These are phyloP conservation scores for Leptatherina wallacei DNA, from an alignment of 2,797 vertebrate genomes.

Conservation along the genomic window DNA sequence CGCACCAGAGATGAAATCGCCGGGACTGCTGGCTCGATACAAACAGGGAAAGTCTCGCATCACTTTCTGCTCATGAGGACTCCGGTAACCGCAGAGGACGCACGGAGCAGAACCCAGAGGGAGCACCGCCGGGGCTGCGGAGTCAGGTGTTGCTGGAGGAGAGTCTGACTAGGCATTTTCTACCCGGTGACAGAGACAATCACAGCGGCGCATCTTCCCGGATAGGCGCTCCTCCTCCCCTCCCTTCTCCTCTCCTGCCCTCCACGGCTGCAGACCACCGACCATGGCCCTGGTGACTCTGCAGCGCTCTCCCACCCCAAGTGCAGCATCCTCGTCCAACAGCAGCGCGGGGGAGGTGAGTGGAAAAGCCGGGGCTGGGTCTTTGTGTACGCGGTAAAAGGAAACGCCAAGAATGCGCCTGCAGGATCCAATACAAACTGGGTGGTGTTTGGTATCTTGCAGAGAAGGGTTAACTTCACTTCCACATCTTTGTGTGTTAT, in stretches of 20 bases:
- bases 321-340: constrained; percentile 85
- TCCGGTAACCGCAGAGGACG: constrained; percentile 55
- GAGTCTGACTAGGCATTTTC: constrained; percentile 78
- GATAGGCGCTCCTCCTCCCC: constrained; percentile 52
- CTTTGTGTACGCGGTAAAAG: constrained; percentile 42
- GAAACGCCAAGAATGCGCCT: constrained; percentile 46
- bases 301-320: constrained; percentile 95
- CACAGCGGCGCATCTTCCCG: constrained; percentile 73
- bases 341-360: constrained; percentile 91
- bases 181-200: constrained; percentile 78
- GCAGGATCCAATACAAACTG: constrained; percentile 9
- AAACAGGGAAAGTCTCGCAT: constrained; percentile 19
- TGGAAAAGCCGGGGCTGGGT: constrained; percentile 45
- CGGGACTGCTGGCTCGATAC: constrained; percentile 19
- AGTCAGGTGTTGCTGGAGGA: constrained; percentile 71
- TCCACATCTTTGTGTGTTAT: constrained; percentile 3
- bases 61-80: constrained; percentile 55
- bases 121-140: constrained; percentile 48
- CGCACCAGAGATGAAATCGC: constrained; percentile 43
- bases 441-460: constrained; percentile 17
- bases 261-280: constrained; percentile 59
- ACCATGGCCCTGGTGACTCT: constrained; percentile 94
- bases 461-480: constrained; percentile 9
- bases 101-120: constrained; percentile 57
- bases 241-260: constrained; percentile 40